These are phyloP conservation scores for Mimachlamys varia DNA, from an alignment of 2,888 invertebrate species.

Conservation along the genomic window DNA sequence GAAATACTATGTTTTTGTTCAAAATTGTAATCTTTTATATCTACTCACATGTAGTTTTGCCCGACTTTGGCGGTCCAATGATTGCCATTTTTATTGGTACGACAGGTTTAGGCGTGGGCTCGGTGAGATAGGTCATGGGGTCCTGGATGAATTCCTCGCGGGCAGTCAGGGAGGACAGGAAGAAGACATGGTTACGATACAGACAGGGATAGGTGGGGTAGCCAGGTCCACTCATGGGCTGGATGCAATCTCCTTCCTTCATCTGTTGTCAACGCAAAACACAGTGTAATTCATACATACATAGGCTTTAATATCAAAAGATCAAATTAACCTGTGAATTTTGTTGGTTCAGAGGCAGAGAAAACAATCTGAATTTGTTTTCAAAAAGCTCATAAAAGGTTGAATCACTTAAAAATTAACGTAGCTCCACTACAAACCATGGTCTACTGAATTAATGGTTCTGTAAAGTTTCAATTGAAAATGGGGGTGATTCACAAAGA, in stretches of 20 bases:
- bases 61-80: conserved; percentile 81
- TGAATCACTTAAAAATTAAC: background rate
- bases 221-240: conserved; percentile 78
- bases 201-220: conserved; percentile 77
- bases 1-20: background rate
- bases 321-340: background rate
- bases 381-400: background rate
- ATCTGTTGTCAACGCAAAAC: conserved; percentile 64
- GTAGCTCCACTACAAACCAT: too few species aligned
- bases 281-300: background rate
- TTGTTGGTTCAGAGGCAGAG: background rate
- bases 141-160: conserved; percentile 78
- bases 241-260: conserved; percentile 78
- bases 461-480: background rate
- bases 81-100: conserved; percentile 80
- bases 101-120: conserved; percentile 78
- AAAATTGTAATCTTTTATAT: background rate
- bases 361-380: background rate
- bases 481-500: too few species aligned
- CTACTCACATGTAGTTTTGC: conserved; percentile 80
- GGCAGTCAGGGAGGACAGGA: conserved; percentile 73
- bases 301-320: background rate
- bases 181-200: conserved; percentile 79
- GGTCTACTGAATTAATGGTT: too few species aligned
- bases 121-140: conserved; percentile 77